Evolutionary conservation across 1,140 invertebrate species (phyloP).

Genomic region (Archivesica marissinica): DNA sequence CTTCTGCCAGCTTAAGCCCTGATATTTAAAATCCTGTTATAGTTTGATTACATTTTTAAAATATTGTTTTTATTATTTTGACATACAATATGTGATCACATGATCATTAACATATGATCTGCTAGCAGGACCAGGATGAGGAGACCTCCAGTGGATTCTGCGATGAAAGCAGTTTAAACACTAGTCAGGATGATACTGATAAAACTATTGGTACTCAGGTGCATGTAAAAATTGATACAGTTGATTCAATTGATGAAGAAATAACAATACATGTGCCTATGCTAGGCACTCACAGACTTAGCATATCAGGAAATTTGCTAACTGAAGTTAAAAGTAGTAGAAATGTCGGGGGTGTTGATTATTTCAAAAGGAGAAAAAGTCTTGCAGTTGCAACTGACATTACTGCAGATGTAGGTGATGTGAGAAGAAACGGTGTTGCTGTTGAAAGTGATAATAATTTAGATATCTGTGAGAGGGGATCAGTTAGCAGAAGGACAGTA

Average conservation of each 20-base stretch:
- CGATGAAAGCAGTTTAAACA: conserved; percentile 1
- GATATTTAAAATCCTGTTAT: too few relatives aligned
- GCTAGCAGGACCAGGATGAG: neutral
- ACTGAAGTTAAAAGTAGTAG: neutral
- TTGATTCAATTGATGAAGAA: neutral
- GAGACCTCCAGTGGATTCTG: conserved; percentile 21
- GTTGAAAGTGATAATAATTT: neutral
- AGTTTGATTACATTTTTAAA: too few relatives aligned
- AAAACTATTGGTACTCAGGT: neutral
- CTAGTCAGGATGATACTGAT: neutral
- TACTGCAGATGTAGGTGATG: neutral
- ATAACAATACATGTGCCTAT: neutral
- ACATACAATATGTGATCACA: too few relatives aligned
- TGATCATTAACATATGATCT: too few relatives aligned
- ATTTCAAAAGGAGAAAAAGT: neutral
- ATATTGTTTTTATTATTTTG: too few relatives aligned
- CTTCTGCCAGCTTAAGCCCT: neutral
- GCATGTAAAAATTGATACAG: neutral
- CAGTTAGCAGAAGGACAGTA: neutral
- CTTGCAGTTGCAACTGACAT: neutral
- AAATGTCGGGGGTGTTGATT: neutral
- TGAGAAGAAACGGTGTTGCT: neutral
- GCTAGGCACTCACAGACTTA: neutral
- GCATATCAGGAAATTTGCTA: conserved; percentile 15
- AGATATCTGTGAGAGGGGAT: neutral